Conservation (phyloP, 2,888 invertebrate species). For the Dinocampus coccinellae region DNA sequence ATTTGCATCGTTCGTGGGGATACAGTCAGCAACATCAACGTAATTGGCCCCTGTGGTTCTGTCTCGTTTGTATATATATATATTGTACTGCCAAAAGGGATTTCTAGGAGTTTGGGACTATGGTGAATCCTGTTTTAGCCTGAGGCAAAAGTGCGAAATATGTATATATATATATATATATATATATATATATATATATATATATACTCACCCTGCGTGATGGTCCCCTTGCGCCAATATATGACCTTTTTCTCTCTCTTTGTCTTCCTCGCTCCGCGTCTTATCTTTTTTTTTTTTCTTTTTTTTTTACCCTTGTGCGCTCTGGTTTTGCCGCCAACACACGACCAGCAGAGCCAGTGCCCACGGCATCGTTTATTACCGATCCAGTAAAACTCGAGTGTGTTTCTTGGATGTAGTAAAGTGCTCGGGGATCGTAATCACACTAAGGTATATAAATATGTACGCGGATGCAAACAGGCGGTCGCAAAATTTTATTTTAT, state of each 20-base stretch:
- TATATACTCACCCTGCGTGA: not conserved
- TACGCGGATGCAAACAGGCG: not conserved
- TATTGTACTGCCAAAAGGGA: slow-evolving; percentile 61
- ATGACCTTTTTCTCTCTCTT: not conserved
- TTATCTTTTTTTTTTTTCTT: not conserved
- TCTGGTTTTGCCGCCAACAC: slow-evolving; percentile 12
- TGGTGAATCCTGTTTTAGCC: slow-evolving; percentile 22
- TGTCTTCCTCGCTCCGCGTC: not conserved
- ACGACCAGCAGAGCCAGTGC: slow-evolving; percentile 7
- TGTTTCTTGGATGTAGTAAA: slow-evolving; percentile 22
- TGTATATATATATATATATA: slow-evolving; percentile 8
- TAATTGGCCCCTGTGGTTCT: slow-evolving; percentile 29
- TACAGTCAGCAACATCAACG: slow-evolving; percentile 21
- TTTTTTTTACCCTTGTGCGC: not conserved
- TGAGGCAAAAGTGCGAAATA: slow-evolving; percentile 3
- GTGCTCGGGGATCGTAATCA: slow-evolving; percentile 3
- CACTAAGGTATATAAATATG: not conserved
- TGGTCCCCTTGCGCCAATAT: not conserved
- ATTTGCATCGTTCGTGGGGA: not conserved
- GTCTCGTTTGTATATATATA: not conserved
- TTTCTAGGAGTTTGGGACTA: slow-evolving; percentile 62
- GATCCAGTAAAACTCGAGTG: slow-evolving; percentile 23
- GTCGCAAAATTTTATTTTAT: not conserved
- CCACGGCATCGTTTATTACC: slow-evolving; percentile 34
- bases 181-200: slow-evolving; percentile 5